Evolutionary conservation across 2,888 invertebrate genomes (phyloP).

Genomic region (Zygothrica quintamaculata): DNA sequence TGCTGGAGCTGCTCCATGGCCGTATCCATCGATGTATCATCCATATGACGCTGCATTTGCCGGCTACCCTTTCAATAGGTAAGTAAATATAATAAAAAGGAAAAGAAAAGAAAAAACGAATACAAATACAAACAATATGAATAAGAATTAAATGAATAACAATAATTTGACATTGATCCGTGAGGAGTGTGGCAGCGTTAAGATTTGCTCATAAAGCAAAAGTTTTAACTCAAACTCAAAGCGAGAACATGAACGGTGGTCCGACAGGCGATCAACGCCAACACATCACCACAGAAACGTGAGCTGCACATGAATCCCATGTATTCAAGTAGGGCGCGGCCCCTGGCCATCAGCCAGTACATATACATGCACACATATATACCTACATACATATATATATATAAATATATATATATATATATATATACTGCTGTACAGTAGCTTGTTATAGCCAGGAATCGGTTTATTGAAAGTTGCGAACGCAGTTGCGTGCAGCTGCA

Average conservation of each 20-base stretch:
- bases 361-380: no score
- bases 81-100: no score
- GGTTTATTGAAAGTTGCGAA: constrained; percentile 20
- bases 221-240: constrained; percentile 10
- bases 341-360: constrained; percentile 26
- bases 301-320: constrained; percentile 54
- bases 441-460: constrained; percentile 13
- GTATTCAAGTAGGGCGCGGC: constrained; percentile 53
- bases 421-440: not conserved
- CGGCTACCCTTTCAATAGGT: constrained; percentile 98
- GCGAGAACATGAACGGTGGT: constrained; percentile 67
- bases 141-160: constrained; percentile 25
- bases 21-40: constrained; percentile 95
- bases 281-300: constrained; percentile 60
- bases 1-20: constrained; percentile 93
- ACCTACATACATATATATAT: not conserved
- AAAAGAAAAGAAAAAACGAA: no score
- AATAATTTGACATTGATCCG: constrained; percentile 36
- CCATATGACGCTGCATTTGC: constrained; percentile 97
- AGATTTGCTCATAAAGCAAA: constrained; percentile 21
- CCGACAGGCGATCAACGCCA: constrained; percentile 73
- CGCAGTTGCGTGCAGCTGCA: constrained; percentile 56
- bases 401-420: not conserved
- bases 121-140: no score
- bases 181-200: constrained; percentile 12